Base-by-base conservation (phyloP, 2,888 invertebrate species). In the Thelaira solivaga region DNA sequence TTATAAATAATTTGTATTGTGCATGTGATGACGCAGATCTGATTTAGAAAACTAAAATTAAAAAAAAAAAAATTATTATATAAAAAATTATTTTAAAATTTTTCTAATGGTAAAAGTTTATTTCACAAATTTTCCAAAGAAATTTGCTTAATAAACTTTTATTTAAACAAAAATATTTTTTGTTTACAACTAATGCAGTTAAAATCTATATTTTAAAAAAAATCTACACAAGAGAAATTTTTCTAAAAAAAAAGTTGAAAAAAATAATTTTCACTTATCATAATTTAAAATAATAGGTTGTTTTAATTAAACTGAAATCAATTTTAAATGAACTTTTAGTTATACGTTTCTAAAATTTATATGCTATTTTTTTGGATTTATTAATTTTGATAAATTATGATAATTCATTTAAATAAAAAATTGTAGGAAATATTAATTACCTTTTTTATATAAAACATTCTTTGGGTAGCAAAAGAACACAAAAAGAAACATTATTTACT, bases 21-120 rank as follows among this genome's bases (percentile, higher is more conserved):
- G 57, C 68, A 69, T 73, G 45, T 73, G 62, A 59, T 73, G 57
- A 2, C 80, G 73, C n/a, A 80, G 51, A 49, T 80, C 76, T 4
- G 53, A 59, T 67, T 69, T 74, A 4, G 80, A 65, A 47, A 80
- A 69, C 80, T 80, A 55, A 16, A 73, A 72, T n/a, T n/a, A 45
- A 49, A 55, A 22, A 20, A 29, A 26, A n/a, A 16, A 41, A 41
- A 24, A 5, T 6, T 59, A 16, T 13, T 13, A 18, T 1, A 11
- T 20, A 51, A 26, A 45, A 51, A 29, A 31, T 49, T 41, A 41
- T n/a, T 34, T 34, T 34, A n/a, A 34, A 34, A 34, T 8, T 34
- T 34, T 34, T 34, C 3, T 8, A 34, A 34, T n/a, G 11, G 16
- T n/a, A 6, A 39, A 39, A 16, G 16, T 10, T 6, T 31, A 31